phyloP scores from a whole-genome alignment of 2,888 invertebrate species.

The Ochropleura leucogaster region DNA sequence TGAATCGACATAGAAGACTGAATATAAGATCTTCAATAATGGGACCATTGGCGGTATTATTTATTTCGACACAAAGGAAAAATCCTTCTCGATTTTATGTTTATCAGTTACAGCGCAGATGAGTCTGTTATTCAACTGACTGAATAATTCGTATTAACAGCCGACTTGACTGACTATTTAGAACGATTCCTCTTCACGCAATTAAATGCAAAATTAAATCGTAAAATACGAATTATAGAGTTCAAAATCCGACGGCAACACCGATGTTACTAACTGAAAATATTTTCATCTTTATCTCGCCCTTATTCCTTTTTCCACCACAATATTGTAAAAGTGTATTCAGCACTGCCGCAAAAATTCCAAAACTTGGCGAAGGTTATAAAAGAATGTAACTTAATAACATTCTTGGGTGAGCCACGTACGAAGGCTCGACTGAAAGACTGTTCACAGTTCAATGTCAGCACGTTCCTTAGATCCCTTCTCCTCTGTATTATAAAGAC shows the following conservation, averaged over 20 bases:
- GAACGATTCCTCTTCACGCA: slow-evolving; percentile 21
- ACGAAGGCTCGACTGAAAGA: slow-evolving; percentile 67
- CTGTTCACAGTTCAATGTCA: slow-evolving; percentile 69
- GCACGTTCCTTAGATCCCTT: slow-evolving; percentile 67
- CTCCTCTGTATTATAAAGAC: slow-evolving; percentile 49
- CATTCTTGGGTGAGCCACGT: slow-evolving; percentile 72
- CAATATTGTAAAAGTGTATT: slow-evolving; percentile 71
- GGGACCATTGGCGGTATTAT: slow-evolving; percentile 1
- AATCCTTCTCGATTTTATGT: slow-evolving; percentile 33
- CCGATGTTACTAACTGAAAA: slow-evolving; percentile 44
- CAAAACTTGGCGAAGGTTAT: slow-evolving; percentile 69
- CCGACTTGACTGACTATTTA: slow-evolving; percentile 56
- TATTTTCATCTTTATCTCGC: slow-evolving; percentile 65
- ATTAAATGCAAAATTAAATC: slow-evolving; percentile 13
- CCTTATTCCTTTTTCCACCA: slow-evolving; percentile 60
- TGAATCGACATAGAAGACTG: background rate
- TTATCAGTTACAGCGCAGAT: slow-evolving; percentile 26
- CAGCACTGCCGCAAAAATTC: slow-evolving; percentile 69
- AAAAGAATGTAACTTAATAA: slow-evolving; percentile 74
- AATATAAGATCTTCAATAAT: slow-evolving; percentile 21
- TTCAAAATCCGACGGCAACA: slow-evolving; percentile 37
- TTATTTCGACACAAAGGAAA: slow-evolving; percentile 44
- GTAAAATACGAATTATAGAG: slow-evolving; percentile 33
- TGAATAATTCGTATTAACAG: slow-evolving; percentile 62
- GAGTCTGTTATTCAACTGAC: slow-evolving; percentile 53